Evolutionary conservation across 2,888 invertebrate genomes (phyloP), one percentile per base, ranked within the genome.

Genomic region (Scaptomyza caliginosa): DNA sequence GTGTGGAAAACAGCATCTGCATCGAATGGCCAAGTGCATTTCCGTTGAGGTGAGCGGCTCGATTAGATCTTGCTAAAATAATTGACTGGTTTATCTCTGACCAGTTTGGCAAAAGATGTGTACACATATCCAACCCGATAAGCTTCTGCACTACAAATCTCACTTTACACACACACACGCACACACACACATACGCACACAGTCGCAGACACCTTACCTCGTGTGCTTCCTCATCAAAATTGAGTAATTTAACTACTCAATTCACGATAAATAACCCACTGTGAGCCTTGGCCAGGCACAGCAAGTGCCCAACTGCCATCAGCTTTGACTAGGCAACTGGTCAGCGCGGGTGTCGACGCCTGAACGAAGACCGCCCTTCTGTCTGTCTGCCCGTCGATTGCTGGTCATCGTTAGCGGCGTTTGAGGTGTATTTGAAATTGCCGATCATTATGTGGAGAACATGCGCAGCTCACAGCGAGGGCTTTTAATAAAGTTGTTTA

Each of bases 361-460:
- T 62, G 54, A 8, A 17, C 16, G 17, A 17, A 16, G 8, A 11
- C 17, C 17, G 17, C 24, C 26, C 51, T 17, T 19, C 13, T 54
- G 56, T 24, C 24, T 26, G 23, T 19, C 58, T 36, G 38, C 32
- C 43, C 45, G 38, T 55, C 58, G 58, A 54, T 74, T 64, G 55
- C 62, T 39, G 46, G 55, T 57, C 69, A 81, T 83, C 82, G 79
- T 86, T 81, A 84, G 84, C 78, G 59, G 66, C 83, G 67, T 86
- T 85, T 78, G 78, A 84, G 89, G 89, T 89, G 89, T 90, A 90
- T 90, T 87, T 84, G 75, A 89, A 89, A 89, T 90, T 90, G 82
- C 89, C 79, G 77, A 89, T 88, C 88, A 89, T 90, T 88, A 89
- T 77, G 62, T 66, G 60, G 4, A 43, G 49, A 52, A 71, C 68